Evolutionary conservation across 2,113 vertebrate species (phyloP), one percentile per base, ranked within the genome.

Genomic region (Alectura lathami): DNA sequence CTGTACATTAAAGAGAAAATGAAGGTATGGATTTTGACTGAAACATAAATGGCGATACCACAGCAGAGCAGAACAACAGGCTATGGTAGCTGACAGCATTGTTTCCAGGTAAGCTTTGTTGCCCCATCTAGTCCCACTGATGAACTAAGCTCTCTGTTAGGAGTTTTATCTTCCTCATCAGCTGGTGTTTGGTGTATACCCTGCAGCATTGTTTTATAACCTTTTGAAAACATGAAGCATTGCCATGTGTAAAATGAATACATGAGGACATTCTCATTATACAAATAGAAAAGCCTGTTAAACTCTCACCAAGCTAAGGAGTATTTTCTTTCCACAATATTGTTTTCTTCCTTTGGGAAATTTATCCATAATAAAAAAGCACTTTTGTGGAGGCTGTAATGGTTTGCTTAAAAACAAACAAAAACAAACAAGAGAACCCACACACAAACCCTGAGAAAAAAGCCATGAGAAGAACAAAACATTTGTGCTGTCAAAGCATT

Each of bases 281-380:
- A 84, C 60, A 87, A 67, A 78, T 6, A 81, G 22, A 63, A 88
- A 75, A 81, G 23, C n/a, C 42, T 80, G 36, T 51, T 88, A 34
- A 79, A 68, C 14, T 70, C 64, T 75, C 50, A 76, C 22, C 48
- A 78, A 51, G 17, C 17, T 75, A 67, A 79, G 32, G n/a, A 88
- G 59, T 87, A 76, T 69, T 75, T 89, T 92, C 26, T 69, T 84
- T 87, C n/a, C 51, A 80, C 86, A 67, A 45, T 67, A 74, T 20
- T 86, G 34, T 68, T 94, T 80, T 26, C 27, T 89, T 91, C 64
- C 67, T 88, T 77, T 75, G 62, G 59, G 89, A 94, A 89, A 91
- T 57, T 64, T 83, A 64, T 40, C 60, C 63, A 88, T 69, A 92
- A 88, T 74, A 89, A 94, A 96, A 91, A 75, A 54, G 7, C 29